phyloP scores from a whole-genome alignment of 2,797 vertebrate species.

The Taenioides sp. region DNA sequence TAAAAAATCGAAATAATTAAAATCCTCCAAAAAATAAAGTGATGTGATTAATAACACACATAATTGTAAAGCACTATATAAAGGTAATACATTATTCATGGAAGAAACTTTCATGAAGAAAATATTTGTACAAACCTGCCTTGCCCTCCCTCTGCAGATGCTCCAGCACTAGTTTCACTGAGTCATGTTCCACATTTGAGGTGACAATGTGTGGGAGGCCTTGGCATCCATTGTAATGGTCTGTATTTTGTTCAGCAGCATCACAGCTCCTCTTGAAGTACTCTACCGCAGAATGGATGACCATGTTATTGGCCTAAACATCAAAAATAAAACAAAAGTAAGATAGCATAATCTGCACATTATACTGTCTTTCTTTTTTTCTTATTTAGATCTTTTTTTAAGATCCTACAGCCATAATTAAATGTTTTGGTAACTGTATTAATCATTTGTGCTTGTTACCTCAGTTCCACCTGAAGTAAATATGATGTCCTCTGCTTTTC shows the following conservation, averaged over 20 bases:
- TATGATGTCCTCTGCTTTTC: constrained; percentile 83
- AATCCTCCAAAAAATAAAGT: too few species aligned
- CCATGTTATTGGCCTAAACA: constrained; percentile 90
- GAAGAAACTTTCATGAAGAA: too few species aligned
- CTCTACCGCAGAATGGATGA: constrained; percentile 83
- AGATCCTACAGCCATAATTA: background rate
- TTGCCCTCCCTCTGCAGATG: constrained; percentile 72
- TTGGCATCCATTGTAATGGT: constrained; percentile 22
- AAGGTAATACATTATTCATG: too few species aligned
- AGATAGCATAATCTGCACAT: too few species aligned
- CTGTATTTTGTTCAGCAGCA: constrained; percentile 17
- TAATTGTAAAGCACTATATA: too few species aligned
- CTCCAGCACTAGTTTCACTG: constrained; percentile 81
- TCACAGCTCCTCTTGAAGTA: constrained; percentile 72
- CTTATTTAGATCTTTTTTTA: too few species aligned
- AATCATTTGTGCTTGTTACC: constrained; percentile 63
- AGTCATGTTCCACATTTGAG: constrained; percentile 91
- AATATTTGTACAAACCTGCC: constrained; percentile 76
- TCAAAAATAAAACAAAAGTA: background rate
- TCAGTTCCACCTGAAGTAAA: constrained; percentile 97
- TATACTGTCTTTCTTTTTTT: too few species aligned
- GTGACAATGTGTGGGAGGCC: constrained; percentile 84
- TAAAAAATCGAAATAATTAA: too few species aligned
- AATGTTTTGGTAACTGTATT: background rate
- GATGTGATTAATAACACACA: too few species aligned